Evolutionary conservation across 2,888 invertebrate genomes (phyloP).

Genomic region (Agrochola litura): DNA sequence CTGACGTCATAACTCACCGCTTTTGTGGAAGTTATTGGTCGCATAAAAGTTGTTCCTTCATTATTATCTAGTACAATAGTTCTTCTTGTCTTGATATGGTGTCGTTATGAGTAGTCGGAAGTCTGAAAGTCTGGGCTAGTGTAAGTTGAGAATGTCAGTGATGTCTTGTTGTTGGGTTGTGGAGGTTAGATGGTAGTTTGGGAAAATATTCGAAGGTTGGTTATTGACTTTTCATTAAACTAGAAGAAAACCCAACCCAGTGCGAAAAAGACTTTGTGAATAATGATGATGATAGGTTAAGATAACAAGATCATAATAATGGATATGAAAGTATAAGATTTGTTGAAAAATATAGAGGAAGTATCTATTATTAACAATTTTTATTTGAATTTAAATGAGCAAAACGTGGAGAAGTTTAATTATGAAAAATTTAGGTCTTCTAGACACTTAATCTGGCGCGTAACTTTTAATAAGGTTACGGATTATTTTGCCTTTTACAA

Average conservation of each 20-base stretch:
- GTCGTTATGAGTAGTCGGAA: background rate
- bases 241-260: background rate
- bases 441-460: background rate
- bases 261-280: background rate
- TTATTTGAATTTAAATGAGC: background rate
- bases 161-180: background rate
- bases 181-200: too few relatives aligned
- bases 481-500: background rate
- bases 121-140: background rate
- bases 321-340: background rate
- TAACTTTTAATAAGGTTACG: background rate
- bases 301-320: background rate
- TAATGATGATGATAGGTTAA: background rate
- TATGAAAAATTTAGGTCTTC: background rate
- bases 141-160: background rate
- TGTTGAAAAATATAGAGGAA: background rate
- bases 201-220: background rate
- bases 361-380: background rate
- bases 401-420: background rate
- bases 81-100: constrained; percentile 4
- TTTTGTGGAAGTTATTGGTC: constrained; percentile 39
- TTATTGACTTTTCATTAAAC: background rate
- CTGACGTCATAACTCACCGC: constrained; percentile 44
- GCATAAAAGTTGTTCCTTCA: constrained; percentile 45
- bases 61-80: constrained; percentile 35